Conservation (phyloP, 2,113 vertebrate species). For the Laterallus jamaicensis region DNA sequence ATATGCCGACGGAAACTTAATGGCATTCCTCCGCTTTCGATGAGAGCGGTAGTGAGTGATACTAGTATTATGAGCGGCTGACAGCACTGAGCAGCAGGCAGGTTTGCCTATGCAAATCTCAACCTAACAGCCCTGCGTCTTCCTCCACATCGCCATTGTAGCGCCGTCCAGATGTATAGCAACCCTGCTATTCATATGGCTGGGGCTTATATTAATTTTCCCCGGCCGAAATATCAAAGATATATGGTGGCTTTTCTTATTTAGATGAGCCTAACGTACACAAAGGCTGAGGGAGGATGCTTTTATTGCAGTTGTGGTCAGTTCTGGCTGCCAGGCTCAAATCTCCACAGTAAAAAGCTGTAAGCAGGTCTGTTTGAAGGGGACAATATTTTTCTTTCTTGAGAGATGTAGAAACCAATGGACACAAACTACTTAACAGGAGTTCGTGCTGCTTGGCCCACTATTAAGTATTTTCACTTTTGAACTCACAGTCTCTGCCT, state of each 20-base stretch:
- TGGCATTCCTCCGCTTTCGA: neutral
- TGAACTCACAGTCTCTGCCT: neutral
- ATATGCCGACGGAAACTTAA: neutral
- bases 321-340: neutral
- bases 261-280: neutral
- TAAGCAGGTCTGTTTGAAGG: neutral
- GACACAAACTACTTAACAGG: neutral
- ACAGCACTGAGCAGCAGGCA: neutral
- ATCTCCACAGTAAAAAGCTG: neutral
- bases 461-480: neutral
- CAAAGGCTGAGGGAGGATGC: neutral
- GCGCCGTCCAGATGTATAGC: neutral
- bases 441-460: too few species aligned
- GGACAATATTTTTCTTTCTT: neutral
- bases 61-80: neutral
- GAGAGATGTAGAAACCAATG: neutral
- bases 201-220: neutral
- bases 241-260: neutral
- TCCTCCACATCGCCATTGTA: neutral
- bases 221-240: neutral
- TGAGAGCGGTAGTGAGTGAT: neutral
- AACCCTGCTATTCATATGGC: neutral
- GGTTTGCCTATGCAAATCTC: neutral
- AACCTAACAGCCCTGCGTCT: neutral
- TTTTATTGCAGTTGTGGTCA: neutral